Evolutionary conservation across 1,140 invertebrate genomes (phyloP), one percentile per base, ranked within the genome.

Genomic region (Diuraphis noxia): DNA sequence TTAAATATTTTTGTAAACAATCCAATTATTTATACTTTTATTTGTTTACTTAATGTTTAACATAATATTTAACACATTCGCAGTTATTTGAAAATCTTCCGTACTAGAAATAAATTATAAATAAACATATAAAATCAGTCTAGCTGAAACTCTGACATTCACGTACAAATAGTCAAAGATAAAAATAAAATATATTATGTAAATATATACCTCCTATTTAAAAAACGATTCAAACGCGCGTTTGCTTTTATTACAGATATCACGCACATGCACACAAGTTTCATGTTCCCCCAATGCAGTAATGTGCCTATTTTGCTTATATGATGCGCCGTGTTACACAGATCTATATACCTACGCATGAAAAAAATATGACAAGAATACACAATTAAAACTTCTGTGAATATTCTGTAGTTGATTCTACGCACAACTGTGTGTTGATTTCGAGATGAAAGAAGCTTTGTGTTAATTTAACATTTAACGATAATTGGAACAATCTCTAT

Each of bases 1-100:
- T 30, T n/a, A n/a, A 63, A 72, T 72, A 72, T 72, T 72, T 72
- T 72, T n/a, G 56, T 72, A 72, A 72, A 72, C 56, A 72, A 72
- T 72, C 56, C 56, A 72, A 72, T n/a, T 6, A 17, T n/a, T 9
- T n/a, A 72, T 72, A 63, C 13, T 72, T 72, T 72, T 34, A 72
- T 72, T n/a, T 72, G 56, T 72, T 72, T 72, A 72, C 56, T 72
- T n/a, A 9, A n/a, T 72, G n/a, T 72, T 72, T 30, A 72, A 72
- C n/a, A 72, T n/a, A 72, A n/a, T 13, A 72, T n/a, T 34, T n/a
- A 2, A n/a, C 56, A 72, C 30, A 17, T 17, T 17, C 56, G 30
- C 13, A 9, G 13, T 63, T n/a, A 13, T 30, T 2, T 34, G 13
- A 13, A 5, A 21, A 23, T 21, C 21, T 23, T 49, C 46, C 19